Evolutionary conservation across 92 coral and sea anemone genomes (phyloP).

Genomic region (Palythoa grandis): DNA sequence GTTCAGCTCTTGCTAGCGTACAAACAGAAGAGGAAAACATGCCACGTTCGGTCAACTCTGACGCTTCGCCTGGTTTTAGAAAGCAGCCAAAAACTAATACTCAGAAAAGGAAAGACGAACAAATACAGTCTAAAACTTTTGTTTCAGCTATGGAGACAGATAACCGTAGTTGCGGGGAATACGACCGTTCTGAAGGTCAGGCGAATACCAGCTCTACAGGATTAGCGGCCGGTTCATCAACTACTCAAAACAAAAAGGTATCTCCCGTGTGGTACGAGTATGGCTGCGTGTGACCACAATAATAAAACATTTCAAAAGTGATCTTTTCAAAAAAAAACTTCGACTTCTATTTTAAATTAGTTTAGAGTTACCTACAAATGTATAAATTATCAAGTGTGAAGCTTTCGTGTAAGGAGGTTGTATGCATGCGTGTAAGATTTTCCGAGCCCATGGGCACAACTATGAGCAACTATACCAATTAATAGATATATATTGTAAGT

Average conservation of each 20-base stretch:
- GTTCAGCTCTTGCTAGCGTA: slow-evolving; percentile 10
- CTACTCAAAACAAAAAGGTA: slow-evolving; percentile 56
- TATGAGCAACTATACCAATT: background rate
- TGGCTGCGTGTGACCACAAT: slow-evolving; percentile 67
- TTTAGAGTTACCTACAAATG: background rate
- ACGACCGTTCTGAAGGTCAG: slow-evolving; percentile 7
- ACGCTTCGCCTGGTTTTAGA: slow-evolving; percentile 19
- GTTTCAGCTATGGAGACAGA: slow-evolving; percentile 14
- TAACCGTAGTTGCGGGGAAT: background rate
- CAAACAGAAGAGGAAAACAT: background rate
- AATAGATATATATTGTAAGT: background rate
- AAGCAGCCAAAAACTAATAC: slow-evolving; percentile 13
- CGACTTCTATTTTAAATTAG: background rate
- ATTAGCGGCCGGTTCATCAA: slow-evolving; percentile 2
- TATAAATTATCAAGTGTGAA: background rate
- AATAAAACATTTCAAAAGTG: background rate
- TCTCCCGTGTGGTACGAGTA: slow-evolving; percentile 84
- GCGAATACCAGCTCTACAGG: slow-evolving; percentile 4
- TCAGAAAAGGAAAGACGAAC: slow-evolving; percentile 32
- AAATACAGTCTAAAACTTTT: background rate
- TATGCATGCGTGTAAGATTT: background rate
- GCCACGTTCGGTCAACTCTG: background rate
- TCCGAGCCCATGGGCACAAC: background rate
- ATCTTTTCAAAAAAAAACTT: background rate
- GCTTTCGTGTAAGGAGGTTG: background rate